phyloP scores from a whole-genome alignment of 2,113 vertebrate genomes.

The Anolis sagrei region DNA sequence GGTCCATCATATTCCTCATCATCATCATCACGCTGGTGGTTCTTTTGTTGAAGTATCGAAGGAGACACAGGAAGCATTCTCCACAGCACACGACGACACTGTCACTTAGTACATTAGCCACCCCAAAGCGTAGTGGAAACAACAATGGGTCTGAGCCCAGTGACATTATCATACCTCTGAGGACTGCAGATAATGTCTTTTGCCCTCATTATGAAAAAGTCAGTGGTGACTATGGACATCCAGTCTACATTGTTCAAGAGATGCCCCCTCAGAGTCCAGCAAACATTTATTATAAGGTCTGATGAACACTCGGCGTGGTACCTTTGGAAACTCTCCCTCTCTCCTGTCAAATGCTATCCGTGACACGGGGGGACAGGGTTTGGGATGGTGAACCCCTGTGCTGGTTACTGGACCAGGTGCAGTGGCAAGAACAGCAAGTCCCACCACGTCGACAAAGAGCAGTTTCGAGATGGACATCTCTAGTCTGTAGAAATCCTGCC shows the following conservation, averaged over 20 bases:
- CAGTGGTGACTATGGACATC: conserved; percentile 98
- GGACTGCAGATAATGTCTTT: conserved; percentile 99
- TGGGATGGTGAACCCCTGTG: conserved; percentile 71
- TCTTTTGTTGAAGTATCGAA: conserved; percentile 94
- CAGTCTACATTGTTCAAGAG: conserved; percentile 98
- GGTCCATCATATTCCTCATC: conserved; percentile 97
- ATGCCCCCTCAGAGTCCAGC: conserved; percentile 99
- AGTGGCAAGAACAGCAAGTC: conserved; percentile 58
- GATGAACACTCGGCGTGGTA: conserved; percentile 75
- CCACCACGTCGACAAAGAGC: conserved; percentile 68
- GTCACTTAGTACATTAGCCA: conserved; percentile 96
- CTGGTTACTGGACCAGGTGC: conserved; percentile 75
- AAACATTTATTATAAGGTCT: conserved; percentile 99
- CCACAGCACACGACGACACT: conserved; percentile 93
- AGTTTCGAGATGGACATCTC: conserved; percentile 73
- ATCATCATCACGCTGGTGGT: conserved; percentile 98
- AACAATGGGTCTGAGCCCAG: conserved; percentile 98
- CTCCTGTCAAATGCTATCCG: conserved; percentile 75
- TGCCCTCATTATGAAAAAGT: conserved; percentile 99
- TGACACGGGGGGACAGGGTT: conserved; percentile 63
- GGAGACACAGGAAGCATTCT: conserved; percentile 96
- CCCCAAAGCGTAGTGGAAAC: conserved; percentile 93
- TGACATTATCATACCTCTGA: conserved; percentile 99
- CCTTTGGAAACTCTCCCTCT: conserved; percentile 71
- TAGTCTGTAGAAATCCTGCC: conserved; percentile 78